Evolutionary conservation across 2,888 invertebrate genomes (phyloP).

Genomic region (Chymomyza amoena): DNA sequence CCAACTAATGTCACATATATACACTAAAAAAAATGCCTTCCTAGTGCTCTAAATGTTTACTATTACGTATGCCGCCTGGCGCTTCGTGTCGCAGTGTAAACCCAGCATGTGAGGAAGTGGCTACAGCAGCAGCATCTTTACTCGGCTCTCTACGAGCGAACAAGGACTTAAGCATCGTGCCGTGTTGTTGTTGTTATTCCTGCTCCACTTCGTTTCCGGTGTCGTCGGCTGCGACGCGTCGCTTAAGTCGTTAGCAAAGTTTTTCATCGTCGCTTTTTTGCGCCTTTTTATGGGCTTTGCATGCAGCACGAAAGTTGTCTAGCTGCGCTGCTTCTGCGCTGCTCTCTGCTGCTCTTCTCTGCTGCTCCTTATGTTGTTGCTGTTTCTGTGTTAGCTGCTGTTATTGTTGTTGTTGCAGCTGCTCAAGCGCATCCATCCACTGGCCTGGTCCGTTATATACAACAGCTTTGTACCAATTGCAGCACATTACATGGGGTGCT

Average conservation of each 20-base stretch:
- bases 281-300: slow-evolving; percentile 35
- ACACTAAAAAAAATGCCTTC: too few relatives aligned
- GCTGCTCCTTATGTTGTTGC: slow-evolving; percentile 4
- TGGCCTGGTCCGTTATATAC: slow-evolving; percentile 20
- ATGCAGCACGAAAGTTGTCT: not conserved
- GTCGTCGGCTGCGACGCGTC: slow-evolving; percentile 30
- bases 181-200: not conserved
- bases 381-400: slow-evolving; percentile 34
- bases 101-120: slow-evolving; percentile 18
- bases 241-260: slow-evolving; percentile 67
- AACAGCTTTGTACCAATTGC: slow-evolving; percentile 56
- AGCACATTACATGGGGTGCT: slow-evolving; percentile 49
- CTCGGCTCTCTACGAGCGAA: slow-evolving; percentile 11
- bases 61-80: too few relatives aligned
- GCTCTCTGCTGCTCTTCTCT: not conserved
- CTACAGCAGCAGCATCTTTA: slow-evolving; percentile 10
- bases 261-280: slow-evolving; percentile 59
- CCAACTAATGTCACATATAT: too few relatives aligned
- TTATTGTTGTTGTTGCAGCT: slow-evolving; percentile 42
- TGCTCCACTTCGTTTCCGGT: slow-evolving; percentile 15
- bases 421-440: slow-evolving; percentile 32
- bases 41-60: too few relatives aligned
- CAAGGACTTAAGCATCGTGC: not conserved
- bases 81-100: not conserved
- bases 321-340: not conserved